Conservation (phyloP, 2,888 invertebrate species). For the Portevinia maculata region DNA sequence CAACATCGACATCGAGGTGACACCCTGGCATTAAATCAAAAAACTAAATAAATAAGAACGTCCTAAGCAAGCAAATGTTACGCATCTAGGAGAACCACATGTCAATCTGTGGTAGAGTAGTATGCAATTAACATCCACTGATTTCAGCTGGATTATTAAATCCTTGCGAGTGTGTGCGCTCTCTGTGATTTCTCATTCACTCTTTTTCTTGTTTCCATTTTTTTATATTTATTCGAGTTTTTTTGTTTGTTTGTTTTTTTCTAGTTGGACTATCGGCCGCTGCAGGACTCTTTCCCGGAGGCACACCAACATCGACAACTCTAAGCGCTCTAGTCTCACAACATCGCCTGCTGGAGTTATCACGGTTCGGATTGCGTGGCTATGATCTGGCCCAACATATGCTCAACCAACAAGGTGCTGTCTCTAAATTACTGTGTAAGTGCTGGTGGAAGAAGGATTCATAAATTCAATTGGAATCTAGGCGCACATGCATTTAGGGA, state of each 20-base stretch:
- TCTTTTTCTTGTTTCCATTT: constrained; percentile 56
- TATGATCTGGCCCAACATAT: constrained; percentile 96
- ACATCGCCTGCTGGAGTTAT: constrained; percentile 91
- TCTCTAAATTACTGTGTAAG: constrained; percentile 95
- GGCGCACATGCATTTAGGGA: background rate
- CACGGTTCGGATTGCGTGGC: constrained; percentile 91
- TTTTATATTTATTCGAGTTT: constrained; percentile 55
- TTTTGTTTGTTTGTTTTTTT: constrained; percentile 51
- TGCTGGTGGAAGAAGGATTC: constrained; percentile 70
- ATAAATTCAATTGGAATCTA: constrained; percentile 61
- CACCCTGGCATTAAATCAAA: constrained; percentile 72
- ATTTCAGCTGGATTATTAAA: constrained; percentile 58
- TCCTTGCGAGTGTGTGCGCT: constrained; percentile 64
- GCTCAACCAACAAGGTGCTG: constrained; percentile 95
- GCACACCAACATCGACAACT: constrained; percentile 84
- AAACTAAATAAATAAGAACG: constrained; percentile 34
- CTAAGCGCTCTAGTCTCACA: constrained; percentile 89
- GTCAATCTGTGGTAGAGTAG: constrained; percentile 63
- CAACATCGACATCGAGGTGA: constrained; percentile 73
- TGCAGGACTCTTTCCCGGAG: constrained; percentile 79
- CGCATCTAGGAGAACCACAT: constrained; percentile 67
- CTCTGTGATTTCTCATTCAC: constrained; percentile 77
- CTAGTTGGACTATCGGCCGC: constrained; percentile 78
- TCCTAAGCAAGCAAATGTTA: constrained; percentile 34
- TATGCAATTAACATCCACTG: constrained; percentile 70